A percentile compares a stretch with the other conserved stretches of the same genome.
Evolutionary conservation across 2,113 vertebrate genomes (phyloP).

Genomic region (Capra hircus): DNA sequence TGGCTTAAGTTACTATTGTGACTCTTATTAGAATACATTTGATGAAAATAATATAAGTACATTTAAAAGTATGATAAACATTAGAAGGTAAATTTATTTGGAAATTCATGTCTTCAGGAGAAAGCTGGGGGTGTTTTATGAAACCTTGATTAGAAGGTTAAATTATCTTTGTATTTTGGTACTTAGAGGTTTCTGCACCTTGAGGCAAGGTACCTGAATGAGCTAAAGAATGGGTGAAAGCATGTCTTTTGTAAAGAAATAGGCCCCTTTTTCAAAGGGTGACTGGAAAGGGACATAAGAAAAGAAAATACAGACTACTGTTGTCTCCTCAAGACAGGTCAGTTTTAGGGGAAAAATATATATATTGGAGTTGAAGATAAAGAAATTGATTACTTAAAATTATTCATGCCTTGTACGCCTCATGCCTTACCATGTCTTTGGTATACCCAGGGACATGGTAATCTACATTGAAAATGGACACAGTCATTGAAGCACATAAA

Average conservation of each 20-base stretch:
- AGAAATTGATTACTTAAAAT: not conserved
- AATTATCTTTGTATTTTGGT: not conserved
- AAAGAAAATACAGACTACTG: not conserved
- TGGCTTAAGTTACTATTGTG: not conserved
- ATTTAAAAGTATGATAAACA: not conserved
- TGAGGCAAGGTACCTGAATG: not conserved
- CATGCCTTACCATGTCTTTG: not conserved
- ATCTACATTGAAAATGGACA: not conserved
- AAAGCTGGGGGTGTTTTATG: not conserved
- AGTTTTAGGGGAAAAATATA: not conserved
- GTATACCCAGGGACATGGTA: not conserved
- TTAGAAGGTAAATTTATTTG: conserved; percentile 12
- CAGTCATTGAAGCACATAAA: not conserved
- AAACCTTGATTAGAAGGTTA: not conserved
- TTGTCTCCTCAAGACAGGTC: not conserved
- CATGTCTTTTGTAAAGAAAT: not conserved
- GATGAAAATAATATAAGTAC: not conserved
- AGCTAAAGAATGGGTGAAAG: not conserved
- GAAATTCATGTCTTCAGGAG: not conserved
- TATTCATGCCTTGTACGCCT: not conserved
- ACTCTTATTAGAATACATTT: not conserved
- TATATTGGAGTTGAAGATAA: not conserved
- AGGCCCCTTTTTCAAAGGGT: not conserved
- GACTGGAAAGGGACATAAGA: not conserved
- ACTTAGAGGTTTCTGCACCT: not conserved